phyloP scores from a whole-genome alignment of 2,113 vertebrate species.

The Petromus typicus region DNA sequence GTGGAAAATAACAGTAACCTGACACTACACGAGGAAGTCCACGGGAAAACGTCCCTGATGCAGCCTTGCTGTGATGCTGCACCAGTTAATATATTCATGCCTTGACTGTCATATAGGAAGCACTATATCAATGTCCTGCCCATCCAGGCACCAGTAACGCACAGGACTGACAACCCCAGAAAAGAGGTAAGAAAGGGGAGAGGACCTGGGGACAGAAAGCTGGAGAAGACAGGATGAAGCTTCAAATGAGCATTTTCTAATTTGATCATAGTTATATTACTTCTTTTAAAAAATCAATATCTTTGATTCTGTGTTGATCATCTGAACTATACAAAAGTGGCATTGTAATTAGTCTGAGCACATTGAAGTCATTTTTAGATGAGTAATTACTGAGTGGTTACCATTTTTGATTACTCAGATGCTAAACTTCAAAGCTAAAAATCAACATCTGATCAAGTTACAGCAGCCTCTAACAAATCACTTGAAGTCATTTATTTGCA shows the following conservation, averaged over 20 bases:
- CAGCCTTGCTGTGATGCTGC: not conserved
- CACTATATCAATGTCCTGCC: not conserved
- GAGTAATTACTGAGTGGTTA: constrained; percentile 17
- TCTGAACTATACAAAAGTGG: rapidly evolving
- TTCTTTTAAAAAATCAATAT: not conserved
- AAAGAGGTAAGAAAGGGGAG: rapidly evolving
- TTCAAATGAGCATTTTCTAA: not conserved
- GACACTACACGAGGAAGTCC: not conserved
- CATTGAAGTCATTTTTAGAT: constrained; percentile 38
- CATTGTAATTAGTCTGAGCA: not conserved
- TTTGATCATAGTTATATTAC: constrained; percentile 8
- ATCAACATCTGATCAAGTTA: constrained; percentile 39
- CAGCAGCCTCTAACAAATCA: constrained; percentile 38
- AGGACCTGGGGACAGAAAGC: not conserved
- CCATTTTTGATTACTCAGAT: constrained; percentile 43
- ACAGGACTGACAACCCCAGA: not conserved
- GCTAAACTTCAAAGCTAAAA: not conserved
- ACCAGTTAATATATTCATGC: not conserved
- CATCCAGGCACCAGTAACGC: no score
- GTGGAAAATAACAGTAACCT: not conserved
- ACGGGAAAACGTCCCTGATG: not conserved
- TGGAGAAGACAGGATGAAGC: not conserved
- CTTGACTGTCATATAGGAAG: not conserved
- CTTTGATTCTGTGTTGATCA: not conserved
- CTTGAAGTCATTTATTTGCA: constrained; percentile 50